Base-by-base conservation (phyloP, 2,888 invertebrate species). In the Stenoptilia bipunctidactyla region DNA sequence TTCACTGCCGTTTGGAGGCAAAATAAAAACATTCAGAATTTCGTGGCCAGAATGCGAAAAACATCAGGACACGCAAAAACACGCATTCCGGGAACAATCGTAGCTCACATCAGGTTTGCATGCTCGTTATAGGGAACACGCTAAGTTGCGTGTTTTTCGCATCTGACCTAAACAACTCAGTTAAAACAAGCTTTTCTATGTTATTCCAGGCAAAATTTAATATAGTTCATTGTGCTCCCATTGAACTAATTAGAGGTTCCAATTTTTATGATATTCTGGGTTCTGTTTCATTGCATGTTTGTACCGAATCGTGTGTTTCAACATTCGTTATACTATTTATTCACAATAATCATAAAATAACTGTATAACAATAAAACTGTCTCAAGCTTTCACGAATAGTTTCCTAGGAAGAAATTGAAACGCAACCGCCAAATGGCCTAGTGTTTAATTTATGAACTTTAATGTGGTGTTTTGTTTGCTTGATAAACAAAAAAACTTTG, bases 81-180 rank as follows among this genome's bases (percentile, higher is more conserved):
- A 30, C 30, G 30, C 30, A 30, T 30, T 41, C 39, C 37, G 36
- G 41, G 27, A 39, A 41, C 39, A 39, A 44, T 44, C 44, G 37
- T 36, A 39, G 9, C 30, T 30, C n/a, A n/a, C n/a, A 12, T 9
- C 30, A 8, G 9, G 30, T 30, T 30, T 36, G 44, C 46, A 45
- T 44, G 46, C 43, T 41, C 33, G 45, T 42, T 33, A 37, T 39
- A 12, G 36, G 20, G 8, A 20, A 30, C 49, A 49, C 49, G 49
- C 49, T 15, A 49, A 12, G 27, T 49, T 14, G 49, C 49, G 49
- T 49, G 49, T 27, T 36, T 15, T 37, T 14, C 15, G 5, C 34
- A 46, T 35, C 44, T 45, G 42, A 43, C 43, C 42, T 41, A 37
- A 38, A 42, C 43, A 36, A 40, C 30, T 30, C 3, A 9, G 30